phyloP scores from a whole-genome alignment of 2,888 invertebrate species.

The Synergus umbraculus region DNA sequence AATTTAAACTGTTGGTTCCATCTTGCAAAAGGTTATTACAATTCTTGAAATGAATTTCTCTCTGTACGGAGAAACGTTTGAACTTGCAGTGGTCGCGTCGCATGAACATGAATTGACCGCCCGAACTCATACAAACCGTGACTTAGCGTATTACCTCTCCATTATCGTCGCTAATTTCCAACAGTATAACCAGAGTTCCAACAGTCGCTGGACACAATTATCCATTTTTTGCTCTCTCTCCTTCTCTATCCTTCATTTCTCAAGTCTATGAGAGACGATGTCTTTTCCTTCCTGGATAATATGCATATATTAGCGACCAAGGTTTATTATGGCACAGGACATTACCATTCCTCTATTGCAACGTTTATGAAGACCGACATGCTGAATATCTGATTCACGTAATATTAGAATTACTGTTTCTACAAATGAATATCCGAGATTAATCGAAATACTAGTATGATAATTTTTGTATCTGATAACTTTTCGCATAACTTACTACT shows the following conservation, averaged over 20 bases:
- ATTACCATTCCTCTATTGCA: conserved; percentile 65
- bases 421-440: neutral
- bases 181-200: conserved; percentile 22
- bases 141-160: conserved; percentile 56
- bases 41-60: conserved; percentile 7
- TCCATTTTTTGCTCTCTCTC: conserved; percentile 54
- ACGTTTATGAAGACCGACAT: conserved; percentile 62
- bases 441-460: neutral
- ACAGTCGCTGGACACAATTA: conserved; percentile 51
- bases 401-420: neutral
- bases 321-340: conserved; percentile 63
- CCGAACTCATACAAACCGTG: conserved; percentile 52
- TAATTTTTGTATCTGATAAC: neutral
- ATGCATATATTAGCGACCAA: conserved; percentile 63
- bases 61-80: conserved; percentile 1
- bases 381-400: neutral
- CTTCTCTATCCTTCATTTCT: conserved; percentile 43
- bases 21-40: neutral
- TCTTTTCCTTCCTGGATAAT: conserved; percentile 55
- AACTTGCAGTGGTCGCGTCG: neutral
- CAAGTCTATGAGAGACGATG: conserved; percentile 41
- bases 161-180: conserved; percentile 60
- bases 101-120: conserved; percentile 8
- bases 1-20: neutral
- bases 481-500: neutral